These are phyloP conservation scores for Ephydatia muelleri DNA, from an alignment of 37 sponge, comb jelly and placozoan species.

Conservation along the genomic window DNA sequence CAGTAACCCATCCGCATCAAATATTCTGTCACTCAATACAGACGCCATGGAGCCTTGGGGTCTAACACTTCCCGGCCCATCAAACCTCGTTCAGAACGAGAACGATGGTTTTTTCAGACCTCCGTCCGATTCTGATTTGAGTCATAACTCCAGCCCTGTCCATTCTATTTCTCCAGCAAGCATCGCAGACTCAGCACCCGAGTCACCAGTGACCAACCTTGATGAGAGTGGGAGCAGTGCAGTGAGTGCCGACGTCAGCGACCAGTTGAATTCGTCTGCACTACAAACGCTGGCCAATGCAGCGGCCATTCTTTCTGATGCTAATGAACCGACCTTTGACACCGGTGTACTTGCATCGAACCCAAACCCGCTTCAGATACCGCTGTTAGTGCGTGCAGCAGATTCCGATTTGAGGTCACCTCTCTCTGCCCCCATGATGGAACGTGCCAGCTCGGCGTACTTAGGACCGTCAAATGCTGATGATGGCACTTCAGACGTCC, in stretches of 20 bases:
- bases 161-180: neutral
- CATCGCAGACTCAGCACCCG: neutral
- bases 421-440: neutral
- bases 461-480: neutral
- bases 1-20: neutral
- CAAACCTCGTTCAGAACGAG: neutral
- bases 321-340: neutral
- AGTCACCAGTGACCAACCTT: neutral
- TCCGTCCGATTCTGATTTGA: neutral
- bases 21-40: neutral
- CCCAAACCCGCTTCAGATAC: neutral
- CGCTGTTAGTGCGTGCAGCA: neutral
- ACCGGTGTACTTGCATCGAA: neutral
- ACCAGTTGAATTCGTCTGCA: slow-evolving; percentile 3
- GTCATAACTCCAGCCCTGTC: neutral
- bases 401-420: neutral
- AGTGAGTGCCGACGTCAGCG: neutral
- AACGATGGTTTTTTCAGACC: neutral
- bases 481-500: neutral
- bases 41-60: neutral
- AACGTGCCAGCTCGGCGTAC: neutral
- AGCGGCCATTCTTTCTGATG: slow-evolving; percentile 16
- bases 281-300: slow-evolving; percentile 39
- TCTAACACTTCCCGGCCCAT: neutral
- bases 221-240: neutral